Percentiles rank a stretch among this genome's conserved stretches.
Evolutionary conservation across 2,113 vertebrate species (phyloP).

Genomic region (Nycticebus coucang): DNA sequence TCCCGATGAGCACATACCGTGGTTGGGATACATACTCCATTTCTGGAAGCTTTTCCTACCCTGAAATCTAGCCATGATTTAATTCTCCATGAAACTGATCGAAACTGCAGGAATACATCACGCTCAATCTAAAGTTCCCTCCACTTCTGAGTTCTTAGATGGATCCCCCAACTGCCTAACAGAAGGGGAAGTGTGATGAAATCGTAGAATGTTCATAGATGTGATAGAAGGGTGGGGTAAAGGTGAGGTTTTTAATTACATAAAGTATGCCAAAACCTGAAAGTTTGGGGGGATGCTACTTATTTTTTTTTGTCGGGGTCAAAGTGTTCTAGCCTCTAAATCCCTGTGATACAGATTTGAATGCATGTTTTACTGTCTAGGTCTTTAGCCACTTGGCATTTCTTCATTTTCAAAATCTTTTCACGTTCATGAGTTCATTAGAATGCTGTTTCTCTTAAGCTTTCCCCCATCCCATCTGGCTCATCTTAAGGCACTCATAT

Average conservation of each 20-base stretch:
- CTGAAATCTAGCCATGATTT: not conserved
- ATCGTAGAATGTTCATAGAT: not conserved
- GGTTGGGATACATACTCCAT: not conserved
- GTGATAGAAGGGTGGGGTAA: not conserved
- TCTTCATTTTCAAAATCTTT: not conserved
- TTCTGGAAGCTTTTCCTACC: not conserved
- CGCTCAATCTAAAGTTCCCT: not conserved
- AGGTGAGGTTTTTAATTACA: not conserved
- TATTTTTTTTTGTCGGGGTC: not conserved
- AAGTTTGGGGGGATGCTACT: not conserved
- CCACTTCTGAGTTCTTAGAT: not conserved
- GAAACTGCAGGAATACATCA: not conserved
- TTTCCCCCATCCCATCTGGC: fast-evolving
- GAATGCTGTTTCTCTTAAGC: not conserved
- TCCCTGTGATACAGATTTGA: not conserved
- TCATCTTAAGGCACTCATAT: not conserved
- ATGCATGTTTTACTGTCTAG: not conserved
- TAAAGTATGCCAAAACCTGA: not conserved
- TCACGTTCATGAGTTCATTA: not conserved
- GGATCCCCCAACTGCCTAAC: not conserved
- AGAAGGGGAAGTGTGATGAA: not conserved
- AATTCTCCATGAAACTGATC: not conserved
- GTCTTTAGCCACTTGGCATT: not conserved
- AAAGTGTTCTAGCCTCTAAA: not conserved
- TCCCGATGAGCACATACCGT: not conserved